Base-by-base conservation (phyloP, 2,888 invertebrate genomes). In the Iphiclides podalirius region DNA sequence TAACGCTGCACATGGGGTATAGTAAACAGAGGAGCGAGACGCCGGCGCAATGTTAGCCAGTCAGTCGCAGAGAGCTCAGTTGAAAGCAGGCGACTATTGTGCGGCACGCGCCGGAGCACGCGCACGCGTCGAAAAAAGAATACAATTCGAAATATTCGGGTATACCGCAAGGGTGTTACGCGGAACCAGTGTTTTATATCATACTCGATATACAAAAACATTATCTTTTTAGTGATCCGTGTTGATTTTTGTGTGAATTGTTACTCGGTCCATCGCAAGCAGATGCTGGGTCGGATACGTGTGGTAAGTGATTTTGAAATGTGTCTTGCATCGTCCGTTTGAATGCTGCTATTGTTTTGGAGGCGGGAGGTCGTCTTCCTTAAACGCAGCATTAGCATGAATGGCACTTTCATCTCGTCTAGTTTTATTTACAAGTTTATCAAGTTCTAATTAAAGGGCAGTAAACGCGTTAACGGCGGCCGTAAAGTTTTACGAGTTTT, bases 231-330 rank as follows among this genome's bases (percentile, higher is more conserved):
- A 70, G 70, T 66, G 61, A 52, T 57, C 53, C 64, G 77, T 73
- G 73, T 62, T 62, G 31, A 31, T 58, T 53, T 59, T 67, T 68
- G 61, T 61, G 72, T 72, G 70, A 66, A 60, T 66, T 63, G 55
- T 64, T 67, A 60, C 60, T 63, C 75, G 75, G 72, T 79, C 70
- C 73, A 70, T 62, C 62, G 64, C 63, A 58, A 61, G 63, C 75
- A 71, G 77, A 82, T 83, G 82, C 83, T 74, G 84, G 66, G 58
- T 73, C 72, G 26, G 31, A n/a, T 8, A 11, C 31, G 72, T 69
- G 79, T 74, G 85, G 87, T 87, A 72, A 86, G 87, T 83, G 72
- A 72, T 75, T 80, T 82, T 74, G 71, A 70, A 74, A 69, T 65
- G 60, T 67, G 63, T 66, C 67, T 65, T 58, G 54, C 57, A 58